Evolutionary conservation across 2,113 vertebrate species (phyloP).

Genomic region (Cnemophilus loriae): DNA sequence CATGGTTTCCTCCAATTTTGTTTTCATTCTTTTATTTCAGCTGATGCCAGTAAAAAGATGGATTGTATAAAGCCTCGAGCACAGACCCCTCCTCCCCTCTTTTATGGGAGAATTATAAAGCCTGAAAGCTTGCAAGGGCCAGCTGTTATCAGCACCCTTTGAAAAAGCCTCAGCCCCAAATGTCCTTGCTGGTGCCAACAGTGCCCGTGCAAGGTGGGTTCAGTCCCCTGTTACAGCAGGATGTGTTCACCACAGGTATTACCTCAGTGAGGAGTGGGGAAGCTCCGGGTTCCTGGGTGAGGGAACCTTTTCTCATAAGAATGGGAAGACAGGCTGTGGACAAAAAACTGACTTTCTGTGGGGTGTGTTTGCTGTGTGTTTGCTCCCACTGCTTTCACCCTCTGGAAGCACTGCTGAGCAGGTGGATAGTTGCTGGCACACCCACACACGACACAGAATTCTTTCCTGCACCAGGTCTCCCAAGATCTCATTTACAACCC

Average conservation of each 20-base stretch:
- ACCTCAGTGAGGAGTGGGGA: background rate
- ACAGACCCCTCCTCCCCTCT: background rate
- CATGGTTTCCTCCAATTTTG: rapidly evolving
- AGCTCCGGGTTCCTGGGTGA: background rate
- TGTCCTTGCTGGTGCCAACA: background rate
- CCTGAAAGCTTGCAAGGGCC: background rate
- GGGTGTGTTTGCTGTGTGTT: background rate
- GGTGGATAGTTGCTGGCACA: background rate
- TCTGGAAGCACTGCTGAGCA: background rate
- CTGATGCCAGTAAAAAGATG: background rate
- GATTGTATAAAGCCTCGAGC: background rate
- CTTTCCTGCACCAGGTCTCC: background rate
- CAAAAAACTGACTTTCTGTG: background rate
- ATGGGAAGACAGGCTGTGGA: background rate
- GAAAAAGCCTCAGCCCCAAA: background rate
- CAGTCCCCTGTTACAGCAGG: background rate
- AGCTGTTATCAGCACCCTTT: background rate
- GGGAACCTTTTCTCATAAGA: background rate
- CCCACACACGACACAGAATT: background rate
- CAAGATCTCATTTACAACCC: background rate
- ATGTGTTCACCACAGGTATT: background rate
- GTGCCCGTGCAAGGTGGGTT: background rate
- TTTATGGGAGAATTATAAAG: background rate
- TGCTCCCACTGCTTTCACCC: background rate
- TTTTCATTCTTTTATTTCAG: background rate